These are phyloP conservation scores for Erpobdella octoculata DNA, from an alignment of 2,888 invertebrate species.

Conservation along the genomic window DNA sequence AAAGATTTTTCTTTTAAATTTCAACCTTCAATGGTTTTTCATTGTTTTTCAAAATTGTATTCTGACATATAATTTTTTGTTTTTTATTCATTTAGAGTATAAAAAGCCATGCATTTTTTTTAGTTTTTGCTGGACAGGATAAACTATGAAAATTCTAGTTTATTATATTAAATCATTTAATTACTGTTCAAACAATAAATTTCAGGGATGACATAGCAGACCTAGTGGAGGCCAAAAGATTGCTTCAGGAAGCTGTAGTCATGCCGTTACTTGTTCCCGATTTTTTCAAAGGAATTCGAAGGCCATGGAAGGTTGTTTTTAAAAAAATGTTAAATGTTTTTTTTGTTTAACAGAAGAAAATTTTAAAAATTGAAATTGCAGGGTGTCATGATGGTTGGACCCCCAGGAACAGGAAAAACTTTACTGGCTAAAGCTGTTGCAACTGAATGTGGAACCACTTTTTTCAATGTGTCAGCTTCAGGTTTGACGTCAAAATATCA, in stretches of 20 bases:
- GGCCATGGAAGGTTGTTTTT: slow-evolving; percentile 92
- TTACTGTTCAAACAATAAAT: no score
- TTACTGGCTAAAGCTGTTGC: slow-evolving; percentile 56
- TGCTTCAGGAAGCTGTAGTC: slow-evolving; percentile 92
- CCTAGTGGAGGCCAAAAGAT: slow-evolving; percentile 56
- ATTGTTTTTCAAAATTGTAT: slow-evolving; percentile 12
- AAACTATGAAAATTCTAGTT: background rate
- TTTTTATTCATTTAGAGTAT: background rate
- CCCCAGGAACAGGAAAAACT: slow-evolving; percentile 57
- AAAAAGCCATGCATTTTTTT: no score
- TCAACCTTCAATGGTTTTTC: background rate
- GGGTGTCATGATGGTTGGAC: slow-evolving; percentile 54
- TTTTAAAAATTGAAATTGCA: slow-evolving; percentile 33
- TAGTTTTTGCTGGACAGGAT: background rate
- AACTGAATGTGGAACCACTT: slow-evolving; percentile 56
- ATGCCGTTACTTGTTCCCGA: slow-evolving; percentile 96
- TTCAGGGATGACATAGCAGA: slow-evolving; percentile 54
- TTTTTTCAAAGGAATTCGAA: slow-evolving; percentile 88
- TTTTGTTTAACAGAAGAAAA: no score
- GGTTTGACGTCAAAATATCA: slow-evolving; percentile 85
- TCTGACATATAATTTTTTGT: slow-evolving; percentile 21
- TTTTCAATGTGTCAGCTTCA: slow-evolving; percentile 79
- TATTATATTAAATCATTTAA: background rate
- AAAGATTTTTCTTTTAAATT: slow-evolving; percentile 53
- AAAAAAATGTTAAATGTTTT: no score